Evolutionary conservation across 2,888 invertebrate species (phyloP).

Genomic region (Caenorhabditis zanzibari): DNA sequence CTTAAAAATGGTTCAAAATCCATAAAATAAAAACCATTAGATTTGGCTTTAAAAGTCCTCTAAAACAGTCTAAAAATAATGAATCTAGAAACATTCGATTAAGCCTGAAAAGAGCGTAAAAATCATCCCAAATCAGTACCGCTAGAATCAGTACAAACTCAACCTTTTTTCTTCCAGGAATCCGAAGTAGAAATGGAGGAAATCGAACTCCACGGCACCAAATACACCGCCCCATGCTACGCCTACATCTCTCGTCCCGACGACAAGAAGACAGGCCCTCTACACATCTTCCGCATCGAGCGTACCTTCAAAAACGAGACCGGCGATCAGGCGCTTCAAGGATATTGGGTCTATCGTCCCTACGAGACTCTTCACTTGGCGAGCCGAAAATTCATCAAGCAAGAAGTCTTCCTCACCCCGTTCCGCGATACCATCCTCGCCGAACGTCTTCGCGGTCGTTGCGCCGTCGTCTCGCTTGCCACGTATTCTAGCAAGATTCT

Average conservation of each 20-base stretch:
- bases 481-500: constrained; percentile 96
- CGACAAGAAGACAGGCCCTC: constrained; percentile 86
- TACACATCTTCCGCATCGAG: constrained; percentile 92
- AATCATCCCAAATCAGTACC: too few relatives aligned
- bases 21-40: too few relatives aligned
- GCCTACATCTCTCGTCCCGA: constrained; percentile 88
- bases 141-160: not conserved
- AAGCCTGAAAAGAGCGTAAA: too few relatives aligned
- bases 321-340: constrained; percentile 87
- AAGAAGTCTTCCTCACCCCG: constrained; percentile 94
- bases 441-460: constrained; percentile 91
- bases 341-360: constrained; percentile 93
- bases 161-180: constrained; percentile 61
- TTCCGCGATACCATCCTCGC: constrained; percentile 91
- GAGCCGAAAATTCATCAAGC: constrained; percentile 95
- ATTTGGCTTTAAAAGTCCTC: too few relatives aligned
- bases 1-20: too few relatives aligned
- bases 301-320: constrained; percentile 86
- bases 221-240: constrained; percentile 92
- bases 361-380: constrained; percentile 97
- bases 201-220: constrained; percentile 88
- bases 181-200: constrained; percentile 82
- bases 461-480: constrained; percentile 87
- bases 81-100: not conserved
- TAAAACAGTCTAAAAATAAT: not conserved